Percentiles rank a stretch among this genome's conserved stretches.
Evolutionary conservation across 2,888 invertebrate genomes (phyloP).

Genomic region (Strigamia crassipes): DNA sequence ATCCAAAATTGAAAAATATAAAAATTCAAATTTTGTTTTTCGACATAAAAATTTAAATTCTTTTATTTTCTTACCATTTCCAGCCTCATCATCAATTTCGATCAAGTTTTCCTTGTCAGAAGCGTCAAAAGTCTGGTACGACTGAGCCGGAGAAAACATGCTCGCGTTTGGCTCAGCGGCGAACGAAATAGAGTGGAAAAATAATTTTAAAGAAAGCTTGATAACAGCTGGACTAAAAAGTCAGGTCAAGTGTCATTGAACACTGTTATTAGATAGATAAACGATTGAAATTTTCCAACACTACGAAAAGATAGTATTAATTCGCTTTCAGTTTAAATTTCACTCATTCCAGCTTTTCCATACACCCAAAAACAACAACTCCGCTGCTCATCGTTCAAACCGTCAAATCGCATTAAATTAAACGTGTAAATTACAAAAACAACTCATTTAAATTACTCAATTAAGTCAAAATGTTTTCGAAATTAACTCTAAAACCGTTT

Average conservation of each 20-base stretch:
- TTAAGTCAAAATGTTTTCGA: not conserved
- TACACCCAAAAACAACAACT: not conserved
- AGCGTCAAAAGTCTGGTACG: not conserved
- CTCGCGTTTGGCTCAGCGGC: not conserved
- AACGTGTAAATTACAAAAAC: no score
- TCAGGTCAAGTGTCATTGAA: not conserved
- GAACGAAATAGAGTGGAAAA: slow-evolving; percentile 6
- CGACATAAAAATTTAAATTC: not conserved
- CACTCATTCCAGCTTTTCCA: not conserved
- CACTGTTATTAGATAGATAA: not conserved
- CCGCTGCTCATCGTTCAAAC: not conserved
- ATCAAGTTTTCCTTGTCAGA: not conserved
- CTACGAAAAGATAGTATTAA: not conserved
- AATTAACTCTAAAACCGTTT: no score
- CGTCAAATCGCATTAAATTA: no score
- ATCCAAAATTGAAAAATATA: not conserved
- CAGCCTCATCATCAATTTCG: not conserved
- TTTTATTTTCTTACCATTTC: not conserved
- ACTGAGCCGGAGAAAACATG: not conserved
- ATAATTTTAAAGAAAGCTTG: not conserved
- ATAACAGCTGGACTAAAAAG: not conserved
- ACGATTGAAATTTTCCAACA: not conserved
- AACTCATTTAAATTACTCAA: no score
- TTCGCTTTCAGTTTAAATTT: not conserved
- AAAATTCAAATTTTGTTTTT: not conserved